Percentiles rank a stretch among this genome's conserved stretches.
Conservation (phyloP, 2,888 invertebrate species). For the Scelioninae gen. 1 region DNA sequence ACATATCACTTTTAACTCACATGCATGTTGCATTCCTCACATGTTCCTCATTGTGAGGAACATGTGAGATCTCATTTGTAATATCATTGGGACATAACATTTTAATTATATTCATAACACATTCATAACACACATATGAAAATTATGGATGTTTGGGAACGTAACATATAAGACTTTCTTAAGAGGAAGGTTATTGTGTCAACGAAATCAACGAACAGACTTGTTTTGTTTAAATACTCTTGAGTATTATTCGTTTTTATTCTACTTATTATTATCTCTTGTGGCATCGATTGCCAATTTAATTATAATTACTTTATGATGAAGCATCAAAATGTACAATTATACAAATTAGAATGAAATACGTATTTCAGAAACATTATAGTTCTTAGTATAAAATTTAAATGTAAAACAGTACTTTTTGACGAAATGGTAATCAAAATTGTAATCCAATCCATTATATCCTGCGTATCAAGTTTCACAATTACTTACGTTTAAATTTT, state of each 20-base stretch:
- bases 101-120: no score
- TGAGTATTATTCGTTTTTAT: conserved; percentile 65
- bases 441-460: conserved; percentile 15
- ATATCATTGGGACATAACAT: no score
- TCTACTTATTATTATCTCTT: conserved; percentile 60
- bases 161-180: no score
- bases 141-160: no score
- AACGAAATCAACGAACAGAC: conserved; percentile 25
- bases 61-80: no score
- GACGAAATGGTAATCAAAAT: conserved; percentile 7
- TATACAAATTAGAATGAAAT: conserved; percentile 46
- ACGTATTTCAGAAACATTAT: conserved; percentile 43
- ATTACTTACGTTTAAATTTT: conserved; percentile 92
- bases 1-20: no score
- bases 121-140: no score
- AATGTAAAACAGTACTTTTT: conserved; percentile 36
- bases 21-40: no score
- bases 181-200: not conserved
- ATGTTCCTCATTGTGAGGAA: no score
- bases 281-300: conserved; percentile 54
- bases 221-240: conserved; percentile 54
- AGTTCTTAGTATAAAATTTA: conserved; percentile 52
- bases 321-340: conserved; percentile 58
- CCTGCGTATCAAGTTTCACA: conserved; percentile 86
- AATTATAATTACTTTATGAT: conserved; percentile 32